These are phyloP conservation scores for Thaleichthys pacificus DNA, from an alignment of 2,797 vertebrate genomes.

Conservation along the genomic window DNA sequence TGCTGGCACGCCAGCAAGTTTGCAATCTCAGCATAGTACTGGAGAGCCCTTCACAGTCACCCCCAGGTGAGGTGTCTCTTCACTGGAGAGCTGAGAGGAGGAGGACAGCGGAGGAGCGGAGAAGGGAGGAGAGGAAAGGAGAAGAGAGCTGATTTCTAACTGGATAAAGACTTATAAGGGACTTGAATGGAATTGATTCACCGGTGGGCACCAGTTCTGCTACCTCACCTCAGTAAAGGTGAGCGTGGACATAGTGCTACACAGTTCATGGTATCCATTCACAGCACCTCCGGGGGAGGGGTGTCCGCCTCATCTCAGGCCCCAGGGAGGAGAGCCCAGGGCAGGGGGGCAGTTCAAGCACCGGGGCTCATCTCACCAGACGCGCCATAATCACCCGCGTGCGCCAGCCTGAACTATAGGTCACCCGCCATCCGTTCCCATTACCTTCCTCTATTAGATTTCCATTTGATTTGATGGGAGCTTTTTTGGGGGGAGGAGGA, in stretches of 20 bases:
- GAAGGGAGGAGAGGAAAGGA: neutral
- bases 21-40: conserved; percentile 40
- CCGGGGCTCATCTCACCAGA: conserved; percentile 33
- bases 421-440: conserved; percentile 57
- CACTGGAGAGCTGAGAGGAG: neutral
- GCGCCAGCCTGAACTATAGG: conserved; percentile 42
- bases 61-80: neutral
- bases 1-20: conserved; percentile 31
- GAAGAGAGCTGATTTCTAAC: neutral
- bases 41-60: neutral
- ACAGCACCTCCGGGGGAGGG: neutral
- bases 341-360: neutral
- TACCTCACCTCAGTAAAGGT: conserved; percentile 6
- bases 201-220: neutral
- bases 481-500: conserved; percentile 21
- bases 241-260: conserved; percentile 29
- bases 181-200: conserved; percentile 34
- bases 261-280: neutral
- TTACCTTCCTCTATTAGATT: conserved; percentile 63
- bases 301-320: conserved; percentile 21
- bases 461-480: conserved; percentile 61
- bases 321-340: conserved; percentile 4
- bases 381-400: conserved; percentile 42
- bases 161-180: conserved; percentile 5
- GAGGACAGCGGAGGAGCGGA: neutral